Base-by-base conservation (phyloP, 2,113 vertebrate genomes). In the Phalacrocorax brasilianus region DNA sequence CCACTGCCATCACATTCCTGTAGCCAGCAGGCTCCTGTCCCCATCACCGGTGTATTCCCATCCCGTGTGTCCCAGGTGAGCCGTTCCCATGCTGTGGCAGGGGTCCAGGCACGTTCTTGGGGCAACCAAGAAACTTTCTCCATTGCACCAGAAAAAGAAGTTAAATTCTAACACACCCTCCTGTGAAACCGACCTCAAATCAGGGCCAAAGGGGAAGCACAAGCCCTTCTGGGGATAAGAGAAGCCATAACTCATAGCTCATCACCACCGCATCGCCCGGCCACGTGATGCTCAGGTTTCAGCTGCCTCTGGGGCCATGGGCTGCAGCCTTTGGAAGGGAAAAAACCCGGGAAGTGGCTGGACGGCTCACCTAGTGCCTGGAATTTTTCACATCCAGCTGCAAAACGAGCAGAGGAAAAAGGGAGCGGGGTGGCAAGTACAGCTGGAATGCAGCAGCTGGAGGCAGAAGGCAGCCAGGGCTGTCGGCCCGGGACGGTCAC, bases 361-460 rank as follows among this genome's bases (percentile, higher is more conserved):
- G 63, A 73, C 40, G 23, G 52, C 26, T 63, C 58, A 7, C 0
- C 3, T 11, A 58, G 16, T 1, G 2, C 6, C 11, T 77, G 81
- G 77, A 70, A 53, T 59, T 73, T 35, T 76, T 56, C 59, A 18
- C 0, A 1, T 27, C 24, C 35, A 65, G 59, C 75, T 79, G 66
- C 0, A 4, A 63, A 49, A 52, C 1, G 10, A 85, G 28, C 1
- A 5, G 42, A 76, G 55, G 6, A 50, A 42, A 68, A 32, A 1
- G 2, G 45, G 45, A 20, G 16, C 3, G 11, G 27, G 19, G 6
- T 0, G 1, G 26, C 0, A 11, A 74, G 13, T 0, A 1, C 32
- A 33, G 71, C 62, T 0, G 1, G 42, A 91, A 59, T 9, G 42
- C 67, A 52, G 70, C 75, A 63, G 85, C 88, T 45, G 76, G 28